Evolutionary conservation across 2,888 invertebrate species (phyloP).

Genomic region (Clostera curtula): DNA sequence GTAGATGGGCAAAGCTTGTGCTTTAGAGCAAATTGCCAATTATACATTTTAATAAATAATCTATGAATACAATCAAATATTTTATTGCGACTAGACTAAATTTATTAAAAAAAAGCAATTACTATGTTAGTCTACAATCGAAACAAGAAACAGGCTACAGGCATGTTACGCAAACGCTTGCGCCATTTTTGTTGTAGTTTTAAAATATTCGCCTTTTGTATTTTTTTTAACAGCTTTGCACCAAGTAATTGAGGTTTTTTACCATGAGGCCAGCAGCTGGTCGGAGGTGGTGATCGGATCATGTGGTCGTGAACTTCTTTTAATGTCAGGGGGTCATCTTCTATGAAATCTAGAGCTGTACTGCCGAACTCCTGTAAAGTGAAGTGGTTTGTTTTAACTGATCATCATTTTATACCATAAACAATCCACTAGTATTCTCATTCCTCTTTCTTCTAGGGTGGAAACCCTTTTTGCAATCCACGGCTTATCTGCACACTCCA

Average conservation of each 20-base stretch:
- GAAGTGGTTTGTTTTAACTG: conserved; percentile 1
- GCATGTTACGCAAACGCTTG: no score
- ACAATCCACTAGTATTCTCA: neutral
- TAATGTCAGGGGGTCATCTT: conserved; percentile 82
- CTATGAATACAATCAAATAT: no score
- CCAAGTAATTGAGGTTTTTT: conserved; percentile 13
- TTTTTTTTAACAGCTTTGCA: neutral
- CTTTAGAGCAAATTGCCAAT: no score
- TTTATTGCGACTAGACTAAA: no score
- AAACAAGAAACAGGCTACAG: no score
- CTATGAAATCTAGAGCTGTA: conserved; percentile 64
- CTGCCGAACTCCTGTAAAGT: conserved; percentile 66
- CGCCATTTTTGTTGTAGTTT: neutral
- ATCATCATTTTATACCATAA: neutral
- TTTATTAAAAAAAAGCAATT: no score
- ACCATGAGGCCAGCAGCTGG: conserved; percentile 80
- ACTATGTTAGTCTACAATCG: no score
- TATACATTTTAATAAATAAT: no score
- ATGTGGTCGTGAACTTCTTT: conserved; percentile 89
- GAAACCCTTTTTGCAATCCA: no score
- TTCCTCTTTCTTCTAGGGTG: neutral
- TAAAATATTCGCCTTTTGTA: neutral
- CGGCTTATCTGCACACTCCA: no score
- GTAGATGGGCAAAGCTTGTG: no score
- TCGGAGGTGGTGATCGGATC: conserved; percentile 88